A percentile compares a stretch with the other conserved stretches of the same genome.
Evolutionary conservation across 2,797 vertebrate species (phyloP).

Genomic region (Tarsius wallacei): DNA sequence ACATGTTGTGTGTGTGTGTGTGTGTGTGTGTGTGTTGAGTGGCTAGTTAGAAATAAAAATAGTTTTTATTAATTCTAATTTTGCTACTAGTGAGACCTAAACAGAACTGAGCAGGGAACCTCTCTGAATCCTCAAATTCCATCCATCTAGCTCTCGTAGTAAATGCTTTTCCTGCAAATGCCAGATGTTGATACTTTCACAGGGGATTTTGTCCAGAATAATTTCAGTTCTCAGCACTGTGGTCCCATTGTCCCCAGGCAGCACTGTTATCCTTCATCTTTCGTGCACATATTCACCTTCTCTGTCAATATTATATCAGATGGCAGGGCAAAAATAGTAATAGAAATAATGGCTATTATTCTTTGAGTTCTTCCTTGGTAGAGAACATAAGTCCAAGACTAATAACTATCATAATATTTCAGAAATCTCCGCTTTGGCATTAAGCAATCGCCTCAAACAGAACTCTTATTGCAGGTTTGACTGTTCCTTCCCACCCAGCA

Average conservation of each 20-base stretch:
- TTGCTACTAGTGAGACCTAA: neutral
- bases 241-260: neutral
- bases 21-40: neutral
- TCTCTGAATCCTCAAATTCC: neutral
- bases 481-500: neutral
- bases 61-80: constrained; percentile 26
- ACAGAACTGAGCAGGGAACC: neutral
- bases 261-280: neutral
- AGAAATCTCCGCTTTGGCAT: neutral
- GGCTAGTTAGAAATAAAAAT: constrained; percentile 50
- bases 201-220: neutral
- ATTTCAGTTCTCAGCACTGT: neutral
- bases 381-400: neutral
- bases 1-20: no score
- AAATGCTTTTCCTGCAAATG: neutral
- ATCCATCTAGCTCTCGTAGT: neutral
- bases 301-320: neutral
- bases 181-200: neutral
- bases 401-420: neutral
- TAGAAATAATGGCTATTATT: neutral
- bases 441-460: neutral
- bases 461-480: neutral
- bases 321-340: neutral
- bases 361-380: neutral
- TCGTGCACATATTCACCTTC: neutral